Conservation (phyloP, 2,797 vertebrate species). For the Thaleichthys pacificus region DNA sequence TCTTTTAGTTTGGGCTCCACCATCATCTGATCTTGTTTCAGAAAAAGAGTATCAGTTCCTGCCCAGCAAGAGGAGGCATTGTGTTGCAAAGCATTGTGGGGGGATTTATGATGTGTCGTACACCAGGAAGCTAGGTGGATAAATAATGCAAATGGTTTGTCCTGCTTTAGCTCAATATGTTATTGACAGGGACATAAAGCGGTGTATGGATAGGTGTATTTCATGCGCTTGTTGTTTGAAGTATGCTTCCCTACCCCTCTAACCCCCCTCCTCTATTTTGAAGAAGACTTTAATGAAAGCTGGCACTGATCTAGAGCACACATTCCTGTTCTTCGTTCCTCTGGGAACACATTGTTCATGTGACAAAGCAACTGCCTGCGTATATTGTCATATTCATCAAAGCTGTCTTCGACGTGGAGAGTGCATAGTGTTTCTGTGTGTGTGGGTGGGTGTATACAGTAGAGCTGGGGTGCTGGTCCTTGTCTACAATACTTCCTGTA, state of each 20-base stretch:
- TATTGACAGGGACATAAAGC: slow-evolving; percentile 68
- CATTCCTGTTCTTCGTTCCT: slow-evolving; percentile 31
- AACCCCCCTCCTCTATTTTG: slow-evolving; percentile 6
- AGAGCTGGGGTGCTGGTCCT: too few relatives aligned
- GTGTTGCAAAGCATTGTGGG: slow-evolving; percentile 49
- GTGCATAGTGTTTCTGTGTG: not conserved
- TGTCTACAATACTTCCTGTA: too few relatives aligned
- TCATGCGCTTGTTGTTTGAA: slow-evolving; percentile 29
- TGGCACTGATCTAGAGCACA: slow-evolving; percentile 54
- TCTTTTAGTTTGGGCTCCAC: slow-evolving; percentile 39
- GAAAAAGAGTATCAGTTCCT: slow-evolving; percentile 40
- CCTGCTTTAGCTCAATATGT: slow-evolving; percentile 64
- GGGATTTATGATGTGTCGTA: slow-evolving; percentile 61
- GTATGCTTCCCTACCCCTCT: slow-evolving; percentile 12
- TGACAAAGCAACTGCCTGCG: slow-evolving; percentile 27
- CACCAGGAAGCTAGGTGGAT: slow-evolving; percentile 64
- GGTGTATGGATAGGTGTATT: slow-evolving; percentile 60
- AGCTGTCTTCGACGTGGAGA: not conserved
- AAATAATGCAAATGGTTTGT: slow-evolving; percentile 72
- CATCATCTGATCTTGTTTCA: slow-evolving; percentile 60
- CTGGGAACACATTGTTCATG: slow-evolving; percentile 19
- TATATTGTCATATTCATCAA: slow-evolving; percentile 14
- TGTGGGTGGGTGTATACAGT: too few relatives aligned
- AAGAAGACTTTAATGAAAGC: slow-evolving; percentile 57
- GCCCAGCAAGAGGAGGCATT: not conserved